Evolutionary conservation across 2,888 invertebrate species (phyloP).

Genomic region (Eutolmus rufibarbis): DNA sequence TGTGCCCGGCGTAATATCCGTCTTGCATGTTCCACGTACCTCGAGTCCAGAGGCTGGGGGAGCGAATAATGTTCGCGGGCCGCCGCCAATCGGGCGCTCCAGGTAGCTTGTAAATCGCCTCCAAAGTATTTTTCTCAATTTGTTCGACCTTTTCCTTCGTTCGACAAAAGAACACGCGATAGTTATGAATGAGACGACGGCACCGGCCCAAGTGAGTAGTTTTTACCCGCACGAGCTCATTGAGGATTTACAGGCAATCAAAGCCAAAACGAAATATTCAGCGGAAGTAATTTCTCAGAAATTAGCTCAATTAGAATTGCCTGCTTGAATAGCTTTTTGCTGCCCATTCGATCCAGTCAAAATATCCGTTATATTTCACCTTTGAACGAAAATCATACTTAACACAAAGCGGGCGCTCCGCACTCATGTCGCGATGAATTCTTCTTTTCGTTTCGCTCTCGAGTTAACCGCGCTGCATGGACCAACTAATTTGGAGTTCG

Average conservation of each 20-base stretch:
- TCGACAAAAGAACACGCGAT: slow-evolving; percentile 41
- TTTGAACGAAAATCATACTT: not conserved
- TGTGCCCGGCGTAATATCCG: slow-evolving; percentile 34
- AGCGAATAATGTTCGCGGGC: slow-evolving; percentile 25
- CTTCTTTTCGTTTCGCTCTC: not conserved
- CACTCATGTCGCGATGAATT: not conserved
- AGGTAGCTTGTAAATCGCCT: slow-evolving; percentile 42
- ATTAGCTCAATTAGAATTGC: slow-evolving; percentile 31
- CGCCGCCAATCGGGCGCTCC: slow-evolving; percentile 24
- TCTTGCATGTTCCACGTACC: slow-evolving; percentile 35
- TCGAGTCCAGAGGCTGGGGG: not conserved
- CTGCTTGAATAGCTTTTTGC: not conserved
- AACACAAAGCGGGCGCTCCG: not conserved
- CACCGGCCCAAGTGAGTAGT: slow-evolving; percentile 16
- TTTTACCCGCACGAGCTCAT: slow-evolving; percentile 39
- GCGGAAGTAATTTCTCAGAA: slow-evolving; percentile 38
- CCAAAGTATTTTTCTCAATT: slow-evolving; percentile 39
- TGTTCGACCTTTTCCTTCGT: slow-evolving; percentile 26
- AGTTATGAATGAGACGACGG: slow-evolving; percentile 39
- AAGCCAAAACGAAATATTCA: slow-evolving; percentile 25
- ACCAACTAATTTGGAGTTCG: not conserved
- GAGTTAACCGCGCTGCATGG: not conserved
- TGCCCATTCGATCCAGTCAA: not conserved
- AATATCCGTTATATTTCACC: slow-evolving; percentile 1
- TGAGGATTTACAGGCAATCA: slow-evolving; percentile 34